Conservation (phyloP, 1,140 invertebrate species). For the Drosophila prosaltans region DNA sequence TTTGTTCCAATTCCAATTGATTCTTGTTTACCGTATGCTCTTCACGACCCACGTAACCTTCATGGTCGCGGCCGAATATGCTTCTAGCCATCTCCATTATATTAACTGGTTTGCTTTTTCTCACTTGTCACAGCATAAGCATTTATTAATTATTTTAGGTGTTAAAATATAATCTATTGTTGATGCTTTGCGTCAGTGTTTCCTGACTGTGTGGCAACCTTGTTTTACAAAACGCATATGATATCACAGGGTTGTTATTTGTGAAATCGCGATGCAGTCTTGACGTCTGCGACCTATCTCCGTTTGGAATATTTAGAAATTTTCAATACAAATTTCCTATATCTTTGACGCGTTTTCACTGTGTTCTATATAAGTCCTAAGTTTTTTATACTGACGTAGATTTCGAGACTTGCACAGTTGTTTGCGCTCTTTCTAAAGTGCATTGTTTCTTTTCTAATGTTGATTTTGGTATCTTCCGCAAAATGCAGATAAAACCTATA, state of each 20-base stretch:
- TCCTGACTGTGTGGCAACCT: background rate
- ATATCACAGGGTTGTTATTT: background rate
- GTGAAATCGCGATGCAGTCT: too few relatives aligned
- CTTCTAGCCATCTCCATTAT: slow-evolving; percentile 93
- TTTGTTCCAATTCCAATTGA: slow-evolving; percentile 45
- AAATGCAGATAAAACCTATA: slow-evolving; percentile 78
- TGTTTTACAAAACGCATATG: background rate
- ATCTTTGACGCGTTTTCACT: too few relatives aligned
- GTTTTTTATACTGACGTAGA: background rate
- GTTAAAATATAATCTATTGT: background rate
- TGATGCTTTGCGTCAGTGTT: background rate
- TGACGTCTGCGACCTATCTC: background rate
- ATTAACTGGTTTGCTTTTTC: slow-evolving; percentile 11
- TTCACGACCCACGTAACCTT: slow-evolving; percentile 93
- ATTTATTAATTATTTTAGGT: slow-evolving; percentile 3
- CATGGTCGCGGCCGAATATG: slow-evolving; percentile 93
- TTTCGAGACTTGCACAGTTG: background rate
- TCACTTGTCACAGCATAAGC: background rate
- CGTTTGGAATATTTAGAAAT: too few relatives aligned
- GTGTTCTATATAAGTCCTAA: too few relatives aligned
- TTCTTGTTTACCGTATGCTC: slow-evolving; percentile 88
- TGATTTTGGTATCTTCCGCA: background rate
- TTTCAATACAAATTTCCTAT: too few relatives aligned
- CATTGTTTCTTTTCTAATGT: background rate
- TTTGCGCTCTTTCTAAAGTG: background rate